phyloP scores from a whole-genome alignment of 1,140 invertebrate genomes.

The Bombyx mori region ASM3026992v2 NC_085131.1:14312001-14312500 shows the following conservation, averaged over 20 bases:
- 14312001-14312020: slow-evolving; percentile 74
- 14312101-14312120: slow-evolving; percentile 33
- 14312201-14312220: slow-evolving; percentile 75
- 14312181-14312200: too few relatives aligned
- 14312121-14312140: slow-evolving; percentile 76
- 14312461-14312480: slow-evolving; percentile 74
- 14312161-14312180: too few relatives aligned
- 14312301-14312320: slow-evolving; percentile 74
- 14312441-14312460: slow-evolving; percentile 12
- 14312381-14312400: slow-evolving; percentile 75
- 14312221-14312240: slow-evolving; percentile 74
- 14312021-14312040: slow-evolving; percentile 66
- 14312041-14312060: slow-evolving; percentile 18
- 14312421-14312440: too few relatives aligned
- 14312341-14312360: too few relatives aligned
- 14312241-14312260: too few relatives aligned
- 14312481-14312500: slow-evolving; percentile 73
- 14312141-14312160: slow-evolving; percentile 65
- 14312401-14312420: slow-evolving; percentile 63
- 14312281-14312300: slow-evolving; percentile 71
- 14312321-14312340: slow-evolving; percentile 31
- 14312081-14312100: not conserved
- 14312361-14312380: slow-evolving; percentile 49
- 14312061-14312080: slow-evolving; percentile 20
- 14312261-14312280: too few relatives aligned